Base-by-base conservation (phyloP, 2,113 vertebrate genomes). In the Pelmatolapia mariae region DNA sequence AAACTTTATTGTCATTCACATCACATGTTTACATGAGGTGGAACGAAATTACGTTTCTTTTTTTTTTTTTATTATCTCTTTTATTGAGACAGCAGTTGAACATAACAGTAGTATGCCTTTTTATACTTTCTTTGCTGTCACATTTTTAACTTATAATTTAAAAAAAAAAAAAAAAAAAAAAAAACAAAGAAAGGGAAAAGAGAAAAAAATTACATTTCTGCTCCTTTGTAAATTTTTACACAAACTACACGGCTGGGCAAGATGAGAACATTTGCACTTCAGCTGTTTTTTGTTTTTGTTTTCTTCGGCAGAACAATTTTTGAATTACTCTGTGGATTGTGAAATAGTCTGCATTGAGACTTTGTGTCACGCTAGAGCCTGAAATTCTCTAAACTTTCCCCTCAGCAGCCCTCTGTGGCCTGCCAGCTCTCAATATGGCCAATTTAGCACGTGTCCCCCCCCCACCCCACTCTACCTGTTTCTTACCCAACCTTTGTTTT, bases 401-500 rank as follows among this genome's bases (percentile, higher is more conserved):
- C 45, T 19, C 10, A n/a, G 26, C 31, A 47, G 66, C 56, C 40
- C 54, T 18, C 19, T 40, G 4, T 31, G 12, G 68, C 26, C 56
- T n/a, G 33, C 84, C 87, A 73, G 56, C 43, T 57, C 31, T 63
- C 22, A 10, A 1, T 80, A 36, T 26, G 54, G 61, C 76, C 68
- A 6, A 11, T 78, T 66, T 50, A 79, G 63, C 83, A 86, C 4
- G 0, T 81, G n/a, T 61, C 11, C 24, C n/a, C 56, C 57, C 56
- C 15, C n/a, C 8, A 8, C n/a, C 36, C 4, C 66, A 43, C 66
- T 29, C 10, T 22, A 57, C 36, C 18, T 26, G 5, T 86, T 88
- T 79, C 36, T 83, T 29, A 86, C 53, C 61, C n/a, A 53, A 61
- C 47, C n/a, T 63, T 90, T 91, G 86, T 92, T 90, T 15, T 5